Conservation (phyloP, 2,113 vertebrate genomes). For the Aegithalos caudatus region DNA sequence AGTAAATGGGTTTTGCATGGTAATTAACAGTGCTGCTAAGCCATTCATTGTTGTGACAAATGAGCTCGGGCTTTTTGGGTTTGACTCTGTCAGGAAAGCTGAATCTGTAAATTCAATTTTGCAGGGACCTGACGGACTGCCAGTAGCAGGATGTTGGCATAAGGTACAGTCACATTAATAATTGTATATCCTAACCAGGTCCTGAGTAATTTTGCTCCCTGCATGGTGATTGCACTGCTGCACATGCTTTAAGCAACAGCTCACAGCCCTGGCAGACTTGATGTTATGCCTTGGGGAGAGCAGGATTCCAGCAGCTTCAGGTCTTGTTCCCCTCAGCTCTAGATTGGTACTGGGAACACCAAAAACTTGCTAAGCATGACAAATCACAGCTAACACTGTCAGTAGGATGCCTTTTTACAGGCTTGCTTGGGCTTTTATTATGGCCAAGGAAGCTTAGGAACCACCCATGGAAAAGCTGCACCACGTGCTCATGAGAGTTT, state of each 20-base stretch:
- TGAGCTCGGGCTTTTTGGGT: not conserved
- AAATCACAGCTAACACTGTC: not conserved
- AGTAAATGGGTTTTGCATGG: not conserved
- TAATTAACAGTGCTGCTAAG: not conserved
- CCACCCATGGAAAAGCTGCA: not conserved
- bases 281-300: not conserved
- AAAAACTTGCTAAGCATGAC: not conserved
- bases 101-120: slow-evolving; percentile 16
- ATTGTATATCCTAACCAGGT: not conserved
- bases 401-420: not conserved
- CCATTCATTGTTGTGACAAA: not conserved
- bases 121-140: slow-evolving; percentile 91
- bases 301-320: not conserved
- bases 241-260: not conserved
- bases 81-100: not conserved
- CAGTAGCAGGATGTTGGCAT: slow-evolving; percentile 95
- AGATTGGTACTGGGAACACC: not conserved
- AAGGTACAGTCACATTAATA: slow-evolving; percentile 76
- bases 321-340: not conserved
- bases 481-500: fast-evolving
- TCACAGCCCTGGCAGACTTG: not conserved
- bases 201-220: not conserved
- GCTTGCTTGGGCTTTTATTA: not conserved
- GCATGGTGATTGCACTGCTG: not conserved
- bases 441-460: not conserved